phyloP scores from a whole-genome alignment of 2,113 vertebrate species.

The Mungos mungo region DNA sequence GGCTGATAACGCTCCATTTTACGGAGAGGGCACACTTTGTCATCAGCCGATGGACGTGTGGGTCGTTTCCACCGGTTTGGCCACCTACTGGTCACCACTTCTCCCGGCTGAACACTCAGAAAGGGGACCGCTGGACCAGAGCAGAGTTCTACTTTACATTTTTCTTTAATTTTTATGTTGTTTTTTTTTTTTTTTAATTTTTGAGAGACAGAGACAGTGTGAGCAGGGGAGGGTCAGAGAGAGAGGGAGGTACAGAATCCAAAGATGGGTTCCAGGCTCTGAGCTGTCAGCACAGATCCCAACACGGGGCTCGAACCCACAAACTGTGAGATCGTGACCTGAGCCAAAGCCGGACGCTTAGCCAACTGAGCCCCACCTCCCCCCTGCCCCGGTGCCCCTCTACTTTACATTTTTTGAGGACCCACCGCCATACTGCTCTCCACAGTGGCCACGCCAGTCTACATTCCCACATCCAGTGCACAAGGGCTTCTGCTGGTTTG shows the following conservation, averaged over 20 bases:
- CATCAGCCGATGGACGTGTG: background rate
- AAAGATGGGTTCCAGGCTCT: too few relatives aligned
- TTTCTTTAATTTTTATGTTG: too few relatives aligned
- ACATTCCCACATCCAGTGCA: background rate
- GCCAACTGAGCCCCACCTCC: too few relatives aligned
- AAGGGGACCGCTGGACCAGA: background rate
- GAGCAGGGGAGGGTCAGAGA: too few relatives aligned
- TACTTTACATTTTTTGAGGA: background rate
- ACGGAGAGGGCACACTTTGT: background rate
- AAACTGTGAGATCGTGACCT: too few relatives aligned
- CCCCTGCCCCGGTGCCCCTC: background rate
- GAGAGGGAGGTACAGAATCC: too few relatives aligned
- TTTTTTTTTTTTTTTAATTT: too few relatives aligned
- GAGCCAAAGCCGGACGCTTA: too few relatives aligned
- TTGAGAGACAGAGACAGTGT: too few relatives aligned
- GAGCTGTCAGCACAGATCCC: too few relatives aligned
- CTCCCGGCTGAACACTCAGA: background rate
- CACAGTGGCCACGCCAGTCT: background rate
- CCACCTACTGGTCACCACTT: background rate
- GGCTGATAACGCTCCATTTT: background rate
- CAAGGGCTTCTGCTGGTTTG: background rate
- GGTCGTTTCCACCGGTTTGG: background rate
- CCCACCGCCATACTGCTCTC: background rate
- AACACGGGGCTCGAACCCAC: too few relatives aligned
- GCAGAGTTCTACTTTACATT: background rate